These are phyloP conservation scores for Zosterops japonicus DNA, from an alignment of 2,113 vertebrate species.

Conservation along the genomic window DNA sequence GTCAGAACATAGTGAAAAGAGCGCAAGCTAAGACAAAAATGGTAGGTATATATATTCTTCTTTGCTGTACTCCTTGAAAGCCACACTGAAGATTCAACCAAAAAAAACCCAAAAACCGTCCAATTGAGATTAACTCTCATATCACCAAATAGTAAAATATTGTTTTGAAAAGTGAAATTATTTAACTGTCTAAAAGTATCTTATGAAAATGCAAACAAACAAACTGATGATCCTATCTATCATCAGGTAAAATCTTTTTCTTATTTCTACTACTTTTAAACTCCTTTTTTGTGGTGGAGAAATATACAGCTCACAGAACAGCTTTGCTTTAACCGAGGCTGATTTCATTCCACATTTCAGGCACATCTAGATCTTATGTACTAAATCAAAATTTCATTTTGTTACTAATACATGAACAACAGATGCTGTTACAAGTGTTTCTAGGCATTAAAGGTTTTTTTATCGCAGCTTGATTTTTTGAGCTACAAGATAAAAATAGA, in stretches of 20 bases:
- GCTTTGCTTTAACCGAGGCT: neutral
- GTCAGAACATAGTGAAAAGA: neutral
- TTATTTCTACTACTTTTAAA: neutral
- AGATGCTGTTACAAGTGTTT: neutral
- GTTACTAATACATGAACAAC: neutral
- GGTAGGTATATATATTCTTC: neutral
- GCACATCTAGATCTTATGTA: neutral
- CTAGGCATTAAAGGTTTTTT: neutral
- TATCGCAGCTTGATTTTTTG: neutral
- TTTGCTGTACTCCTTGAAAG: neutral
- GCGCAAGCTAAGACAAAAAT: neutral
- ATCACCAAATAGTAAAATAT: neutral
- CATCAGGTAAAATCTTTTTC: neutral
- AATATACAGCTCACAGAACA: neutral
- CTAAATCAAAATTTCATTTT: neutral
- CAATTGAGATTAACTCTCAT: neutral
- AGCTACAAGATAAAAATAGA: neutral
- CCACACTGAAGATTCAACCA: neutral
- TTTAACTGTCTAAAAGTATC: neutral
- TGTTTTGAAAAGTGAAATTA: neutral
- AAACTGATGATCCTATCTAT: neutral
- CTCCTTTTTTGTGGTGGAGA: neutral
- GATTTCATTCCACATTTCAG: neutral
- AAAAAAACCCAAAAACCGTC: neutral
- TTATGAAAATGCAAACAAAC: neutral